Base-by-base conservation (phyloP, 2,888 invertebrate species). In the Imbricaverruca yamaguchii region DNA sequence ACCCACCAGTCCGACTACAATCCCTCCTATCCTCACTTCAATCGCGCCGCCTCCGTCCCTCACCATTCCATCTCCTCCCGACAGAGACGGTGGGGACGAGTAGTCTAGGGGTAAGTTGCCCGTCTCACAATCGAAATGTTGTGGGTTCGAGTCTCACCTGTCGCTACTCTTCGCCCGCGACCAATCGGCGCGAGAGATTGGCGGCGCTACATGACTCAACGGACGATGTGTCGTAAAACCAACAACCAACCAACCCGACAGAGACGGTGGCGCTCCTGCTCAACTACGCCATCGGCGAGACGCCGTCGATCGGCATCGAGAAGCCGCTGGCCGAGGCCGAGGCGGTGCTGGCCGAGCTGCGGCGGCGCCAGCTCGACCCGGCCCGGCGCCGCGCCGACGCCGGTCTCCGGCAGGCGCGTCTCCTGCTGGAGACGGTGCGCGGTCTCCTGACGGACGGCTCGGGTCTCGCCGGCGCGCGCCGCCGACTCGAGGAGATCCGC, bases 241-340 rank as follows among this genome's bases (percentile, higher is more conserved):
- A n/a, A n/a, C n/a, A n/a, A n/a, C n/a, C n/a, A n/a, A n/a, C n/a
- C n/a, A n/a, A n/a, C n/a, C n/a, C n/a, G n/a, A 25, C 81, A 86
- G 86, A 84, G 65, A 85, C 85, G 39, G 84, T 86, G 11, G 82
- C 82, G 21, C 83, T 84, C n/a, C 83, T 87, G 79, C 83, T 84
- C 65, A 85, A 85, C 81, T 86, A 86, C 83, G 86, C 86, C 74
- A 83, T 85, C 57, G 85, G 84, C 12, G 84, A 84, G 77, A 84
- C 84, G 9, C 84, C 84, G 13, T 85, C 85, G 39, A 84, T 86
- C 13, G 87, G 86, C 81, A 83, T 87, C 12, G 85, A 85, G 23
- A 84, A 84, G 59, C 87, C 87, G 15, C 83, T 87, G 81, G 83
- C 84, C 55, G 88, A 89, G 84, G 88, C 88, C 6, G 85, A 86